These are phyloP conservation scores for Telmatochromis sp. DNA, from an alignment of 2,113 vertebrate genomes.

Conservation along the genomic window DNA sequence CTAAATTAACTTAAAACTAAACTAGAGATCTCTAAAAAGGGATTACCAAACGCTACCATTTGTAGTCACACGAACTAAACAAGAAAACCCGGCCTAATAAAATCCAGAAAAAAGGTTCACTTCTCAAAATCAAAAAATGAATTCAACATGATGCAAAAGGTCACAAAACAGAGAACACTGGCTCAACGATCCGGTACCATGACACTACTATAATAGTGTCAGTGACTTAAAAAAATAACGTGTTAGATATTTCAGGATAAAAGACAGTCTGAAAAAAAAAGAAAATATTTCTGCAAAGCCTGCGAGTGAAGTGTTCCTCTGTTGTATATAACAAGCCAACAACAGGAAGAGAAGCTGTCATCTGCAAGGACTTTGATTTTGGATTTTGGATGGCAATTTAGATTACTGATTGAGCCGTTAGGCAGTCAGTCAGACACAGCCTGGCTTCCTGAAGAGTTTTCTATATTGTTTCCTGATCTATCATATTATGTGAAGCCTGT, in stretches of 20 bases:
- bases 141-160: not conserved
- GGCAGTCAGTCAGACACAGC: not conserved
- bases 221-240: not conserved
- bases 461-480: not conserved
- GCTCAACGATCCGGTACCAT: not conserved
- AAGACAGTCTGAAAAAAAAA: not conserved
- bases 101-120: not conserved
- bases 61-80: not conserved
- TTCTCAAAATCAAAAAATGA: not conserved
- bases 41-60: not conserved
- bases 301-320: not conserved
- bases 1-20: not conserved
- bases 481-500: not conserved
- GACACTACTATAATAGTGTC: not conserved
- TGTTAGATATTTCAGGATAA: not conserved
- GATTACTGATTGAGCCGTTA: constrained; percentile 39
- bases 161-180: not conserved
- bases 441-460: not conserved
- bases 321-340: constrained; percentile 13
- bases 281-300: constrained; percentile 2
- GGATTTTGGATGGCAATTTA: not conserved
- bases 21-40: not conserved
- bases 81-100: not conserved
- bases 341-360: constrained; percentile 21
- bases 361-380: constrained; percentile 8